phyloP scores from a whole-genome alignment of 1,140 invertebrate species.

The Delia radicum region DNA sequence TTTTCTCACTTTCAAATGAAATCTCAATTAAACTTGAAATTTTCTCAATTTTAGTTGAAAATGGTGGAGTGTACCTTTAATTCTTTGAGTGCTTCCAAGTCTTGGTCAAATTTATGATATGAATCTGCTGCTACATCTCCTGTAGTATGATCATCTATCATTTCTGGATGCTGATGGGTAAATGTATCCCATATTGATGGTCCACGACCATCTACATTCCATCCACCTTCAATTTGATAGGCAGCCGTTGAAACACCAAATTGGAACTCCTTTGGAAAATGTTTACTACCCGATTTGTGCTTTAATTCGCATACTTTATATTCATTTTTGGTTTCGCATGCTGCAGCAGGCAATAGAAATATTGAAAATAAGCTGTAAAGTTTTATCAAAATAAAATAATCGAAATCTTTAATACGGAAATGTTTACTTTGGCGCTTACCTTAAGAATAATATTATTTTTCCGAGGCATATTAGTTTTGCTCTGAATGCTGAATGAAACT shows the following conservation, averaged over 20 bases:
- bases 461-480: neutral
- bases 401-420: too few relatives aligned
- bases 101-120: constrained; percentile 59
- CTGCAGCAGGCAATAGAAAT: neutral
- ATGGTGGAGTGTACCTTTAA: constrained; percentile 37
- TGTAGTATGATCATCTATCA: constrained; percentile 54
- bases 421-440: too few relatives aligned
- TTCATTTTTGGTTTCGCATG: neutral
- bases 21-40: too few relatives aligned
- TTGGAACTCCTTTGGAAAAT: constrained; percentile 61
- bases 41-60: too few relatives aligned
- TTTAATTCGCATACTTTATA: constrained; percentile 1
- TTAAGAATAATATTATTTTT: neutral
- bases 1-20: too few relatives aligned
- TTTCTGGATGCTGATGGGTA: constrained; percentile 57
- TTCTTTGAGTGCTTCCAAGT: constrained; percentile 57
- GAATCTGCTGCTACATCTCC: constrained; percentile 60
- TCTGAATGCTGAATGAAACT: too few relatives aligned
- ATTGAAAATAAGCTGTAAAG: neutral
- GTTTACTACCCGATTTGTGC: constrained; percentile 12
- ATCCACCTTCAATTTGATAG: constrained; percentile 66
- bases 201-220: constrained; percentile 63
- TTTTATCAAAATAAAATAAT: neutral
- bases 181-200: constrained; percentile 63
- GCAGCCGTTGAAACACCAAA: constrained; percentile 62